Conservation (phyloP, 2,113 vertebrate species). For the Dasypus novemcinctus region DNA sequence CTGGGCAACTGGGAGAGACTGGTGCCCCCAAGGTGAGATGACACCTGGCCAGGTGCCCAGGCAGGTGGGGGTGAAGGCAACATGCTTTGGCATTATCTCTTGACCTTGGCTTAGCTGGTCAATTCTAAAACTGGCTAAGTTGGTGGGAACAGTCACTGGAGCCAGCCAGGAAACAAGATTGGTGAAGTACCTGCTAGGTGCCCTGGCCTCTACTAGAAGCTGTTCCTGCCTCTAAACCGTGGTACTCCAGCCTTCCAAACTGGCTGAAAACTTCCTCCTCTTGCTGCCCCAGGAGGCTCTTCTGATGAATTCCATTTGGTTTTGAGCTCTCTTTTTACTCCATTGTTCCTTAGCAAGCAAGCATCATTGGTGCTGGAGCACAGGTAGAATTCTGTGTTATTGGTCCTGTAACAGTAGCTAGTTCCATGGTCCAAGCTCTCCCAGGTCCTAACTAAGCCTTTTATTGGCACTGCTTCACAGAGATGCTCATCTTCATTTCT, state of each 20-base stretch:
- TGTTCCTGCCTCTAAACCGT: not conserved
- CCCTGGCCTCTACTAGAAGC: not conserved
- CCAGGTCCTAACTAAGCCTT: not conserved
- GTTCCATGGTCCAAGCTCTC: not conserved
- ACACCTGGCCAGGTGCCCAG: not conserved
- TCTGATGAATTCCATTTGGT: not conserved
- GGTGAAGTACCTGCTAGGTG: not conserved
- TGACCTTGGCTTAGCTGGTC: not conserved
- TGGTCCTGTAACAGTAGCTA: not conserved
- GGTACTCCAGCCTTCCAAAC: not conserved
- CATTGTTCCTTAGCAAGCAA: not conserved
- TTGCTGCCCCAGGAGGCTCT: not conserved
- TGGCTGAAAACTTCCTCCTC: not conserved
- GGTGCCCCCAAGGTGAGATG: not conserved
- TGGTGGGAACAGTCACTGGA: not conserved
- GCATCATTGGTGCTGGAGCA: not conserved
- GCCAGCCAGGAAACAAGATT: not conserved
- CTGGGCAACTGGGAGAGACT: not conserved
- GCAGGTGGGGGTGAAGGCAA: not conserved
- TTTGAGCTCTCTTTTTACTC: not conserved
- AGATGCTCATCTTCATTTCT: too few species aligned
- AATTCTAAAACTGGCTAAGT: not conserved
- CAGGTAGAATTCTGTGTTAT: not conserved
- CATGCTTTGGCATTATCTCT: not conserved
- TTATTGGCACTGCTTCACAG: not conserved